Conservation (phyloP, 2,113 vertebrate species). For the Willisornis vidua region DNA sequence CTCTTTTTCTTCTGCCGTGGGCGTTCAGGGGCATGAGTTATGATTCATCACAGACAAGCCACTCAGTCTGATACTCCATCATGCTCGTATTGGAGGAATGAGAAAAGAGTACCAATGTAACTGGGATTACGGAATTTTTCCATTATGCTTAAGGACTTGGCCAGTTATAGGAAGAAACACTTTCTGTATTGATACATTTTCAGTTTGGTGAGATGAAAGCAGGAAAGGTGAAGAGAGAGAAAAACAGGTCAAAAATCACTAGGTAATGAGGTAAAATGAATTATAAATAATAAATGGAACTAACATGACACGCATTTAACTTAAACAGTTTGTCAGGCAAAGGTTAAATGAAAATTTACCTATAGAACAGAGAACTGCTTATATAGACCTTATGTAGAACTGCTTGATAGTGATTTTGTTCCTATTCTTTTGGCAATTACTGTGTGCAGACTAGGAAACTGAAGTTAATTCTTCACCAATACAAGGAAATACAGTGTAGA, state of each 20-base stretch:
- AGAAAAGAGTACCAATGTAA: neutral
- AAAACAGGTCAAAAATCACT: neutral
- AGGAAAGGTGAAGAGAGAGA: neutral
- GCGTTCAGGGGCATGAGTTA: neutral
- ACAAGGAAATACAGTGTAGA: neutral
- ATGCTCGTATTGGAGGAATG: rapidly evolving
- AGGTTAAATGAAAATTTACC: neutral
- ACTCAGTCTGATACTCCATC: neutral
- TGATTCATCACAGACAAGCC: neutral
- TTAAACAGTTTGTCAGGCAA: neutral
- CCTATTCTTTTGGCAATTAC: neutral
- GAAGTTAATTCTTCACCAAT: neutral
- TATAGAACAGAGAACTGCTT: neutral
- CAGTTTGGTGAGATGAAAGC: neutral
- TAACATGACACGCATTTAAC: neutral
- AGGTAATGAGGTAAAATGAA: neutral
- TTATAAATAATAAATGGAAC: neutral
- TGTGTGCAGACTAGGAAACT: neutral
- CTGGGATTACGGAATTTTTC: neutral
- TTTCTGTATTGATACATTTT: neutral
- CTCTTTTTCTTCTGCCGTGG: neutral
- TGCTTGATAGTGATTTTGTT: neutral
- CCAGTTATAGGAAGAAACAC: neutral
- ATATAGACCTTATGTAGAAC: neutral
- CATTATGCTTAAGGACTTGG: neutral